Evolutionary conservation across 2,888 invertebrate species (phyloP), one percentile per base, ranked within the genome.

Genomic region (Nesidiocoris tenuis): DNA sequence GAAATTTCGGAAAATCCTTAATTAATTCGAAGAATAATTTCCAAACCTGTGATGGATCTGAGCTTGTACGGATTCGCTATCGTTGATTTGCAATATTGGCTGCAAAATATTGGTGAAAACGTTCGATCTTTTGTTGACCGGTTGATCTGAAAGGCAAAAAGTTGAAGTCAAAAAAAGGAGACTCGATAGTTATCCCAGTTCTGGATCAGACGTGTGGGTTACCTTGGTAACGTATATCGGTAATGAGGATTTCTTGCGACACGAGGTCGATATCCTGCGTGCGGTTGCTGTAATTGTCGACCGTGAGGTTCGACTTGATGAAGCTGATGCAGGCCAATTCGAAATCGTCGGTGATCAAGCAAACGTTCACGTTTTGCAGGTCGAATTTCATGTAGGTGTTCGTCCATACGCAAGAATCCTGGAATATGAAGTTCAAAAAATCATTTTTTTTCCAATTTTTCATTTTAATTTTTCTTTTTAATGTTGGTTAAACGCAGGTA

Each of bases 241-340:
- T 88, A 67, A 94, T 88, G 18, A 92, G 84, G 82, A 95, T 94
- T 84, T 95, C 96, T 84, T 93, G 93, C 0, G 96, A 97, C 0
- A 96, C 94, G 19, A 98, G 86, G 84, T 96, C 96, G 70, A 97
- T 89, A 82, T 96, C 96, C 84, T 94, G 95, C 16, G 94, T 91
- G 64, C 92, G 89, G 84, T 97, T 95, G 80, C 94, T 95, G 82
- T 90, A 91, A 2, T 91, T 90, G 83, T 96, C 96, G 71, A 94
- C 89, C 59, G 92, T 91, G 61, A 98, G 86, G 18, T 90, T 88
- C 0, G 96, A 96, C 84, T 92, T 93, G 79, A 96, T 93, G 83
- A 98, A 96, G 85, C 96, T 94, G 77, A 97, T 89, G 81, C 92
- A 92, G 0, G 95, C 94, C 64, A 98, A 85, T 12, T 85, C 80